Conservation (phyloP, 2,113 vertebrate species). For the Eptesicus fuscus region DNA sequence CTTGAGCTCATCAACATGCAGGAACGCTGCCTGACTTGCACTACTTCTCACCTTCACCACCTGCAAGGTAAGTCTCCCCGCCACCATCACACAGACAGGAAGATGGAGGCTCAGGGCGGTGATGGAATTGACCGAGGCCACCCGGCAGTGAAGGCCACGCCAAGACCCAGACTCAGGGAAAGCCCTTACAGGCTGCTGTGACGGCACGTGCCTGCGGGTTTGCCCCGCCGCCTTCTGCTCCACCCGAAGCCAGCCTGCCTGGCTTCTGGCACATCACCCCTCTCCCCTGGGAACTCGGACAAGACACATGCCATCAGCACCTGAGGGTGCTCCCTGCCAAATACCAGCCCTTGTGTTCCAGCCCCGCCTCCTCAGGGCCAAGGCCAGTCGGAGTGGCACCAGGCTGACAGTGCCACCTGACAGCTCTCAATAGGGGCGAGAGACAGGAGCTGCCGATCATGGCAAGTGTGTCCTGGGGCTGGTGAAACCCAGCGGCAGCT, state of each 20-base stretch:
- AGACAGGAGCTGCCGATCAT: neutral
- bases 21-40: neutral
- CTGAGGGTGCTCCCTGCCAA: neutral
- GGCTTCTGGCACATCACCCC: neutral
- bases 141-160: neutral
- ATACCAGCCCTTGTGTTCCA: neutral
- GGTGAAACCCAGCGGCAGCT: neutral
- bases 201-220: neutral
- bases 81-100: neutral
- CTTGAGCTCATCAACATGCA: neutral
- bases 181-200: neutral
- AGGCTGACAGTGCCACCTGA: neutral
- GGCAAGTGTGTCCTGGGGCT: neutral
- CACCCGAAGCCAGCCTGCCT: neutral
- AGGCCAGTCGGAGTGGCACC: neutral
- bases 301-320: neutral
- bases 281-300: neutral
- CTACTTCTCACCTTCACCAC: neutral
- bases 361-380: neutral
- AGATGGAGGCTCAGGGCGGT: neutral
- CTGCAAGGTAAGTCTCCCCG: neutral
- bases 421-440: fast-evolving
- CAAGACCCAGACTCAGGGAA: neutral
- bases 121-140: neutral
- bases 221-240: neutral